Evolutionary conservation across 2,888 invertebrate species (phyloP), one percentile per base, ranked within the genome.

Genomic region (Liodrosophila aerea): DNA sequence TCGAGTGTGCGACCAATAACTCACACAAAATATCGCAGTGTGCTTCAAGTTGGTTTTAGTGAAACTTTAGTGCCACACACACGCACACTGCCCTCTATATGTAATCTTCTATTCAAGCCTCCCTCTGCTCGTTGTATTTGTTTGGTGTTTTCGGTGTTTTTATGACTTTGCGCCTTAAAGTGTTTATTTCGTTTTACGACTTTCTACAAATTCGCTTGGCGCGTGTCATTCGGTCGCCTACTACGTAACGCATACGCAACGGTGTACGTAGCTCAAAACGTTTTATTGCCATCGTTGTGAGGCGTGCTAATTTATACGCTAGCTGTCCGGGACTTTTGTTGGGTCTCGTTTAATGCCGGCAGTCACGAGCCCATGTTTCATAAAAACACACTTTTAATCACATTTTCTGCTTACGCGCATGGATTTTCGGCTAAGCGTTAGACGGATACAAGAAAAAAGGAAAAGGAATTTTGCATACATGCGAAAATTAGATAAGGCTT

Each of bases 111-210:
- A 13, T 16, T 15, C 37, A 2, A 7, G 4, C 1, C 8, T 7
- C 12, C 40, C 34, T 36, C 43, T 52, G 51, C 37, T 33, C 62
- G 40, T 33, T 56, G 47, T 59, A 69, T 59, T 60, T 76, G 71
- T 75, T n/a, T n/a, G n/a, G n/a, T n/a, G n/a, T n/a, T n/a, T 81
- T 72, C 59, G 72, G 62, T 65, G 68, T 69, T 81, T 80, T 80
- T 80, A 80, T 60, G 76, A 63, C 80, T 77, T 77, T 80, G 64
- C 68, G 83, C 78, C 82, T 81, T 83, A 70, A 74, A 78, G 81
- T 82, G 82, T 83, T 82, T 82, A 83, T 76, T 76, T 81, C 73
- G 68, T 66, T 82, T 82, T 78, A 82, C 76, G 78, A 75, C 78
- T 70, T 69, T 69, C 74, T 67, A 67, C 77, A 77, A 81, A 74